Percentiles rank a stretch among this genome's conserved stretches.
Evolutionary conservation across 2,888 invertebrate genomes (phyloP).

Genomic region (Buathra laborator): DNA sequence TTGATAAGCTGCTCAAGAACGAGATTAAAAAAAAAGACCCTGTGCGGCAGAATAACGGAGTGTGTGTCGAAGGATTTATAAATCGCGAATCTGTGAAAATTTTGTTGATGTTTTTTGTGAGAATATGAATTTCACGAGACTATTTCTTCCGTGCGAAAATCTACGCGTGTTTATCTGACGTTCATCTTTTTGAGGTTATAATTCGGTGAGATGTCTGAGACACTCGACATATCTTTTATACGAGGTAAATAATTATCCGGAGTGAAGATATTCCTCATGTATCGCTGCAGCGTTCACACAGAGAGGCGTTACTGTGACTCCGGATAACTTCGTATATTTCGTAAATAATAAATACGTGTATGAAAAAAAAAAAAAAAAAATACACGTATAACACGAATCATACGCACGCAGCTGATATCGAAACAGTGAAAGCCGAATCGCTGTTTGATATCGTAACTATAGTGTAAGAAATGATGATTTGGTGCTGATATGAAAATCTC

Average conservation of each 20-base stretch:
- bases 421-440: conserved; percentile 40
- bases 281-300: neutral
- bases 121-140: neutral
- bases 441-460: conserved; percentile 50
- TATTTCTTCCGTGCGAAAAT: too few species aligned
- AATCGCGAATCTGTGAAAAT: neutral
- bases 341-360: conserved; percentile 51
- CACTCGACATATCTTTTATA: conserved; percentile 60
- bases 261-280: neutral
- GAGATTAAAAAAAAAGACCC: conserved; percentile 9
- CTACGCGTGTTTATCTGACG: neutral
- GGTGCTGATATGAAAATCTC: conserved; percentile 53
- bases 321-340: conserved; percentile 54
- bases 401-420: conserved; percentile 40
- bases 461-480: conserved; percentile 50
- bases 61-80: neutral
- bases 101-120: neutral
- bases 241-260: conserved; percentile 10
- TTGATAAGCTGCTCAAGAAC: conserved; percentile 60
- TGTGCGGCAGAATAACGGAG: conserved; percentile 19
- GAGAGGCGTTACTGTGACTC: conserved; percentile 18
- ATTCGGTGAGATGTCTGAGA: conserved; percentile 27
- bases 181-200: neutral
- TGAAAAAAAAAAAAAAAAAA: conserved; percentile 19
- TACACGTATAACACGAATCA: conserved; percentile 26